Conservation (phyloP, 1,140 invertebrate species). For the Paralvinella palmiformis region DNA sequence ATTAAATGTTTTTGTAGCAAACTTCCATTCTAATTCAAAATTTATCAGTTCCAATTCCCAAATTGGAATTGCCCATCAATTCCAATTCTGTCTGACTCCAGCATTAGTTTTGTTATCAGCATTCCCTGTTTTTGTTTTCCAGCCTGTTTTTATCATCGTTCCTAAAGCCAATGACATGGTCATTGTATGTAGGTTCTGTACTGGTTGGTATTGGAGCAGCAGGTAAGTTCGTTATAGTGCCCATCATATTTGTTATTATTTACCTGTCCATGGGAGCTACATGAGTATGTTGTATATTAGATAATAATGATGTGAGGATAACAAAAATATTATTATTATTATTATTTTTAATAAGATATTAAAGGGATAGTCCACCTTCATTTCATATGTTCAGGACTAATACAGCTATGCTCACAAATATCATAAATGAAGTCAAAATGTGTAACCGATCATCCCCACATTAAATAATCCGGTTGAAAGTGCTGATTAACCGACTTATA, state of each 20-base stretch:
- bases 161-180: slow-evolving; percentile 71
- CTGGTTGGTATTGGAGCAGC: slow-evolving; percentile 85
- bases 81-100: not conserved
- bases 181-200: slow-evolving; percentile 76
- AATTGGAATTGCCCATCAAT: too few species aligned
- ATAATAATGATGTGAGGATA: not conserved
- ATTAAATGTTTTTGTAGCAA: not conserved
- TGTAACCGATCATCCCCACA: too few species aligned
- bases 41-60: too few species aligned
- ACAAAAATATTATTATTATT: too few species aligned
- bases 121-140: slow-evolving; percentile 19
- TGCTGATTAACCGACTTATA: too few species aligned
- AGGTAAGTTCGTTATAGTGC: slow-evolving; percentile 30
- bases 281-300: not conserved
- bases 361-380: too few species aligned
- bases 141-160: slow-evolving; percentile 61
- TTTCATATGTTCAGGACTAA: too few species aligned
- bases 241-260: not conserved
- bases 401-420: too few species aligned
- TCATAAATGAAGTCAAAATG: too few species aligned
- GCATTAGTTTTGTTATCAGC: not conserved
- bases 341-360: too few species aligned
- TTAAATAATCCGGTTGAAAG: too few species aligned
- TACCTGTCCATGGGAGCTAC: not conserved
- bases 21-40: not conserved